Base-by-base conservation (phyloP, 2,888 invertebrate species). In the Harpalus rufipes region DNA sequence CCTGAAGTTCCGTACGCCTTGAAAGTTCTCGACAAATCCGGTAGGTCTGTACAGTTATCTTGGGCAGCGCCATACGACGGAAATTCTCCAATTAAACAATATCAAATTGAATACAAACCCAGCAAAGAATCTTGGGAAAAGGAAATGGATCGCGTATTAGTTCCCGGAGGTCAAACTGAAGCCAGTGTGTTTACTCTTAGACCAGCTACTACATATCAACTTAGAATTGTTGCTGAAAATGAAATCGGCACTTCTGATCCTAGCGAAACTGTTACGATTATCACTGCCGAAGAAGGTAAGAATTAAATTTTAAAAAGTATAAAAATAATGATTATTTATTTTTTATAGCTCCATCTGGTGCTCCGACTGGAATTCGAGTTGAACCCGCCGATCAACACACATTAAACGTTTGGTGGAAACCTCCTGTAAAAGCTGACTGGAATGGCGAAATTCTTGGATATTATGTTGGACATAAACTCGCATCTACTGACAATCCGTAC, bases 61-160 rank as follows among this genome's bases (percentile, higher is more conserved):
- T 98, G 97, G 97, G 96, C 96, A 16, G 96, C 97, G 86, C 97
- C 97, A 74, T 97, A 97, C 90, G 96, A 97, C 89, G 97, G 97
- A 88, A 97, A 97, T 91, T 97, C 97, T 4, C 96, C 96, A 0
- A 96, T 97, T 88, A 97, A 95, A 89, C 95, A 96, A 91, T 97
- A 97, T 91, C 94, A 96, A 86, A 97, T 98, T 89, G 97, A 97
- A 91, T 97, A 97, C 91, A 97, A 97, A 91, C 95, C 96, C 87
- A 96, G 96, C 88, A 95, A 96, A 87, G 94, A 95, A 78, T 94
- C 94, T 32, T 96, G 96, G 96, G 97, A 96, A 88, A 94, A 95
- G 87, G 96, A 97, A 90, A 96, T 97, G 88, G 97, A 97, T 90
- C 93, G 96, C 85, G 97, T 97, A 79, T 93, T 97, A 87, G 97